Conservation (phyloP, 1,140 invertebrate genomes). For the Trichonephila inaurata region DNA sequence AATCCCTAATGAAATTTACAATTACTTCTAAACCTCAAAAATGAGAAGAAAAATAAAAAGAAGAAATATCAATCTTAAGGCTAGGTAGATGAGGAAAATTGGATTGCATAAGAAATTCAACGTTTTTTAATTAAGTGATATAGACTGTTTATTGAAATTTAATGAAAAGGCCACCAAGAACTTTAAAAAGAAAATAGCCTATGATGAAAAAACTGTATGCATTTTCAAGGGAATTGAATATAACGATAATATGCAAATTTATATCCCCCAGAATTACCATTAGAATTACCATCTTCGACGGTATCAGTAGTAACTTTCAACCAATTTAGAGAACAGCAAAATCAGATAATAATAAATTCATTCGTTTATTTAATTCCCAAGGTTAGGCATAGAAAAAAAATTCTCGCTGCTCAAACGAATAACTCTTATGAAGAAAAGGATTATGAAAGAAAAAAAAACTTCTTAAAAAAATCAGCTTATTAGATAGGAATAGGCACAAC, state of each 20-base stretch:
- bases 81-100: not conserved
- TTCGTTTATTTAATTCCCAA: slow-evolving; percentile 26
- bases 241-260: slow-evolving; percentile 42
- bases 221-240: not conserved
- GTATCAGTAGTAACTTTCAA: slow-evolving; percentile 11
- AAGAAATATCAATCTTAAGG: not conserved
- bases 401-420: not conserved
- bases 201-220: not conserved
- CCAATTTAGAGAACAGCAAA: slow-evolving; percentile 20
- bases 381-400: not conserved
- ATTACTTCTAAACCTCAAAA: not conserved
- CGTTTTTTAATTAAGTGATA: slow-evolving; percentile 1
- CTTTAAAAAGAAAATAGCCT: not conserved
- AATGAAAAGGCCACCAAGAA: not conserved
- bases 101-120: not conserved
- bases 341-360: slow-evolving; percentile 43
- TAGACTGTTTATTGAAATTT: not conserved
- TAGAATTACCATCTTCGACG: slow-evolving; percentile 20
- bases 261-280: not conserved
- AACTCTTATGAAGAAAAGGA: not conserved
- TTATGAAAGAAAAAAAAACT: not conserved
- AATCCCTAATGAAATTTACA: not conserved
- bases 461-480: not conserved
- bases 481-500: slow-evolving; percentile 6
- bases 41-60: not conserved